A percentile compares a stretch with the other conserved stretches of the same genome.
Evolutionary conservation across 1,140 invertebrate genomes (phyloP).

Genomic region (Brachionus koreanus): DNA sequence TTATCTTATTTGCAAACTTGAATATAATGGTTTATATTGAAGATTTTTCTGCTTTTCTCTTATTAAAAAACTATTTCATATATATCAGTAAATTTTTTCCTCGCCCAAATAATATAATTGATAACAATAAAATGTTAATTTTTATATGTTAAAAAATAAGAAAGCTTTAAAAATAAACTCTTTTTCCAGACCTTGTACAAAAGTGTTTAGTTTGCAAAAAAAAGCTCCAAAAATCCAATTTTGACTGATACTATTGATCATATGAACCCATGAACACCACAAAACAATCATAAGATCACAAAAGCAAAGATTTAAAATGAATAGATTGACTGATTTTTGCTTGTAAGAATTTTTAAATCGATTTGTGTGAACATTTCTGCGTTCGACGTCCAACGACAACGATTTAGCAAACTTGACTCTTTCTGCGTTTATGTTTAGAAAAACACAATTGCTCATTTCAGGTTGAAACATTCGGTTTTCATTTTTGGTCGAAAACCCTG

Average conservation of each 20-base stretch:
- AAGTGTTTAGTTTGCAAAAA: slow-evolving; percentile 61
- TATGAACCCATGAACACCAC: slow-evolving; percentile 61
- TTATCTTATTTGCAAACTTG: too few species aligned
- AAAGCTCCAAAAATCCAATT: slow-evolving; percentile 57
- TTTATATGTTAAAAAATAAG: neutral
- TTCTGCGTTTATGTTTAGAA: neutral
- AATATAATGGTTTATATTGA: too few species aligned
- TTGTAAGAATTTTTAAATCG: neutral
- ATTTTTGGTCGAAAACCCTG: neutral
- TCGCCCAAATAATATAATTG: too few species aligned
- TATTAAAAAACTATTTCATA: too few species aligned
- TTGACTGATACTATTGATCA: slow-evolving; percentile 52
- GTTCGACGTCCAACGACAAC: neutral
- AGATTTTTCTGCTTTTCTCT: too few species aligned
- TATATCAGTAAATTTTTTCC: too few species aligned
- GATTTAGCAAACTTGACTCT: neutral
- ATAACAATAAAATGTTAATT: too few species aligned
- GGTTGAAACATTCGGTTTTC: neutral
- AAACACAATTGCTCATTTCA: neutral
- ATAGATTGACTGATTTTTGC: slow-evolving; percentile 53
- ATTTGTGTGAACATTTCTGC: neutral
- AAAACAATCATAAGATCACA: slow-evolving; percentile 56
- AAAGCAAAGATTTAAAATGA: slow-evolving; percentile 54
- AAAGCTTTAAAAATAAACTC: neutral
- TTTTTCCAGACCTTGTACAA: slow-evolving; percentile 54